These are phyloP conservation scores for Strix aluco DNA, from an alignment of 2,113 vertebrate species.

Conservation along the genomic window DNA sequence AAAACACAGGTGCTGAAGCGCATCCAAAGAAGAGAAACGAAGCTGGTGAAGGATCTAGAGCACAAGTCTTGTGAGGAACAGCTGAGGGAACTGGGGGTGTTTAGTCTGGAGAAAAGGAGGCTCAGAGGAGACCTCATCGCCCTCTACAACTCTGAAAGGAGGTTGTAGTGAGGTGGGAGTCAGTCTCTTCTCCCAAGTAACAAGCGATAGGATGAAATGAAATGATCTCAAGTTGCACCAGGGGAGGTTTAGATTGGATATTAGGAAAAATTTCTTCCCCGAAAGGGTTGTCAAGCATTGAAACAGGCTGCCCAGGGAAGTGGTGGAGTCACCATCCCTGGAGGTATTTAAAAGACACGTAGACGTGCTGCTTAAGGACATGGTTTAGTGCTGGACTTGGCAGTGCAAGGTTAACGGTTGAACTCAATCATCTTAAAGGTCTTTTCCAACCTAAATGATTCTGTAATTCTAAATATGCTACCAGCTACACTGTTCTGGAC, in stretches of 20 bases:
- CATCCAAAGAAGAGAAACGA: rapidly evolving
- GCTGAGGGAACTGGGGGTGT: background rate
- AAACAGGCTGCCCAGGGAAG: background rate
- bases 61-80: rapidly evolving
- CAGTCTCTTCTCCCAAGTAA: background rate
- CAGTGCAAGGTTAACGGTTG: background rate
- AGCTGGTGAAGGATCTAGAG: background rate
- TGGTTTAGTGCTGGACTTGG: background rate
- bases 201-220: background rate
- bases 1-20: background rate
- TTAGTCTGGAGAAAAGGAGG: background rate
- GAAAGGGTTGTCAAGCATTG: background rate
- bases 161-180: background rate
- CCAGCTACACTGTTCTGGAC: rapidly evolving
- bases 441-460: background rate
- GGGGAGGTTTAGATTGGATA: background rate
- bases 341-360: background rate
- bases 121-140: background rate
- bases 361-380: background rate
- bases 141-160: background rate
- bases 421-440: background rate
- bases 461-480: background rate
- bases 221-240: background rate
- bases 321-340: background rate
- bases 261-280: background rate